A percentile compares a stretch with the other conserved stretches of the same genome.
Conservation (phyloP, 2,888 invertebrate species). For the Tinea trinotella region DNA sequence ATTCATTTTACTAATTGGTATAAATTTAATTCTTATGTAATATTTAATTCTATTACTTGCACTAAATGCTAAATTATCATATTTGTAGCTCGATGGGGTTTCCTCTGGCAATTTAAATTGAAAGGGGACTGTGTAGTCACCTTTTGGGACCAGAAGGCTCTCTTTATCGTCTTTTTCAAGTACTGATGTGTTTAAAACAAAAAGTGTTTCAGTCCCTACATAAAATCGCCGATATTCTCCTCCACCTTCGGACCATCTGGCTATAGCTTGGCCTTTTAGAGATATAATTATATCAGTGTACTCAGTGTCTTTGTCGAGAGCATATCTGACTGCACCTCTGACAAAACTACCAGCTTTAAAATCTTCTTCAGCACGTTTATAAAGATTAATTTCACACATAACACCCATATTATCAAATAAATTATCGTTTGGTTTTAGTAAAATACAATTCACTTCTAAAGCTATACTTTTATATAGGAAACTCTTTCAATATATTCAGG, state of each 20-base stretch:
- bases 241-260: constrained; percentile 1
- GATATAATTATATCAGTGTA: constrained; percentile 27
- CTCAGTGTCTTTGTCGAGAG: constrained; percentile 26
- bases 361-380: constrained; percentile 23
- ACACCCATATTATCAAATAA: constrained; percentile 28
- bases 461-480: not conserved
- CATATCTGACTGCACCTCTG: constrained; percentile 28
- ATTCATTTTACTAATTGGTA: not conserved
- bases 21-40: constrained; percentile 9
- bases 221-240: not conserved
- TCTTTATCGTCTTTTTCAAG: constrained; percentile 3
- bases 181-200: not conserved
- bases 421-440: not conserved
- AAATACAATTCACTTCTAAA: not conserved
- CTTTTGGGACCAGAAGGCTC: not conserved
- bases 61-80: constrained; percentile 3
- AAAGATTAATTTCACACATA: constrained; percentile 29
- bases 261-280: constrained; percentile 2
- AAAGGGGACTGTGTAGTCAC: constrained; percentile 24
- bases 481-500: not conserved
- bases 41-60: constrained; percentile 6
- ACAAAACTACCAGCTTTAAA: constrained; percentile 27
- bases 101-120: constrained; percentile 30
- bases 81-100: constrained; percentile 29
- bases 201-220: not conserved